Evolutionary conservation across 1,140 invertebrate genomes (phyloP).

Genomic region (Pseudachorutes palmiensis): DNA sequence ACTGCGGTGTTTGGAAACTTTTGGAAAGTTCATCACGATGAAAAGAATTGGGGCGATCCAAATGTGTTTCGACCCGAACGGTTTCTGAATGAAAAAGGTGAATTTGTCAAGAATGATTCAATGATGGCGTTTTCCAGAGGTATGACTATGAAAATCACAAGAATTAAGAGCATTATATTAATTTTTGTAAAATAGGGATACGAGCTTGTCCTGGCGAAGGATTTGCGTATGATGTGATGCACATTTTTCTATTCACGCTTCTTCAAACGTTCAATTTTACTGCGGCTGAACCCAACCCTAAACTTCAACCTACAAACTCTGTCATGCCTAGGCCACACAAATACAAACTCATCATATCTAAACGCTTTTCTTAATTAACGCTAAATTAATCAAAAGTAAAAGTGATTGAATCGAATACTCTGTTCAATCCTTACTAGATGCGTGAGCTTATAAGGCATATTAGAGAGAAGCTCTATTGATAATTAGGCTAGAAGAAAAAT

Average conservation of each 20-base stretch:
- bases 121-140: background rate
- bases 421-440: too few relatives aligned
- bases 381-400: background rate
- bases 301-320: background rate
- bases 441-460: too few relatives aligned
- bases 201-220: background rate
- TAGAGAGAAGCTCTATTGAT: too few relatives aligned
- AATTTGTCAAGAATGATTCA: background rate
- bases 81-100: background rate
- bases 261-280: background rate
- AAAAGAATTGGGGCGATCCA: background rate
- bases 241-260: background rate
- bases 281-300: background rate
- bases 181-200: background rate
- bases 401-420: too few relatives aligned
- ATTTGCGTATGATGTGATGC: background rate
- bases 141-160: too few relatives aligned
- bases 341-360: background rate
- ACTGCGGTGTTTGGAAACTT: background rate
- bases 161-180: too few relatives aligned
- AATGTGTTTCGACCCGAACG: background rate
- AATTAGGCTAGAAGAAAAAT: too few relatives aligned
- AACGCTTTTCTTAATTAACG: background rate
- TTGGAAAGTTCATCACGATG: background rate
- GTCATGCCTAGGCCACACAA: background rate